phyloP scores from a whole-genome alignment of 2,113 vertebrate genomes.

The Nestor notabilis region DNA sequence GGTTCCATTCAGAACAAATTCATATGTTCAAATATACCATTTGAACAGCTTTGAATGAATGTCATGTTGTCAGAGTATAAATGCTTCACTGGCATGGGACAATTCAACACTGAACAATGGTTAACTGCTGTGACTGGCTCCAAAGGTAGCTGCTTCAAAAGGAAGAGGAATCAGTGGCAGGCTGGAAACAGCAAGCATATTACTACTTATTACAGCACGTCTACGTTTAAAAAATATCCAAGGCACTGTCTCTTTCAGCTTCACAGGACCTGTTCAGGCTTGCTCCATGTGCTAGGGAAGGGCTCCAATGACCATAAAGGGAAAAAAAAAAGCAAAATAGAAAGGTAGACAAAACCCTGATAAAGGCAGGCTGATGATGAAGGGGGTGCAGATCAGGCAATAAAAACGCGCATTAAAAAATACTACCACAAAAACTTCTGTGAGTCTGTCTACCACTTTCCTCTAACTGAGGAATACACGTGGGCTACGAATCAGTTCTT shows the following conservation, averaged over 20 bases:
- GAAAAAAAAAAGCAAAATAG: neutral
- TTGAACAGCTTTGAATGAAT: slow-evolving; percentile 40
- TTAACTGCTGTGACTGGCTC: slow-evolving; percentile 44
- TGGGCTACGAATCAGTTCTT: neutral
- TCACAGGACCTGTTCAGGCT: neutral
- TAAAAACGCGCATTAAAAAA: neutral
- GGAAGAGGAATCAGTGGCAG: neutral
- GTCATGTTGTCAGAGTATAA: neutral
- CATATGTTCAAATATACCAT: neutral
- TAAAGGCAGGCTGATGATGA: neutral
- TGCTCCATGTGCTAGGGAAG: neutral
- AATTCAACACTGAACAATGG: slow-evolving; percentile 31
- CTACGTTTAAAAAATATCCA: neutral
- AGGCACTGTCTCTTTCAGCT: neutral
- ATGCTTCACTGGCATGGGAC: slow-evolving; percentile 38
- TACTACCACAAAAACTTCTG: neutral
- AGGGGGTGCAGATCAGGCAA: neutral
- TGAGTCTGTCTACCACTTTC: neutral
- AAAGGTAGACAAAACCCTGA: neutral
- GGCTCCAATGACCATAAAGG: neutral
- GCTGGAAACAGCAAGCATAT: neutral
- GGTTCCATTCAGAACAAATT: neutral
- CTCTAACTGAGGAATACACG: neutral
- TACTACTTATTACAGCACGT: neutral
- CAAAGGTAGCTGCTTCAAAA: slow-evolving; percentile 11